phyloP scores from a whole-genome alignment of 2,888 invertebrate genomes.

The Lasioglossum figueresi region DNA sequence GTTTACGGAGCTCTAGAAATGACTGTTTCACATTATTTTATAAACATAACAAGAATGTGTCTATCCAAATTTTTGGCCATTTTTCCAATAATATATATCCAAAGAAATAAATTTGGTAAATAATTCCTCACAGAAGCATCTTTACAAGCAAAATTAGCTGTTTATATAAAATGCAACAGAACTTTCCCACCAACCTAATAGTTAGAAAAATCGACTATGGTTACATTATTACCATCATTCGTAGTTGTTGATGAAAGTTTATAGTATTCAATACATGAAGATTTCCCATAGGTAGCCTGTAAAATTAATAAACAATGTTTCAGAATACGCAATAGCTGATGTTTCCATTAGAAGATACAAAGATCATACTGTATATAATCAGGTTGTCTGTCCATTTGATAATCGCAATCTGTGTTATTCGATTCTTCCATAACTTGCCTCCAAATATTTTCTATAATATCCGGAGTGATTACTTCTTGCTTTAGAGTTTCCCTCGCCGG shows the following conservation, averaged over 20 bases:
- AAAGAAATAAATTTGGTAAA: too few species aligned
- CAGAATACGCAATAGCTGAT: background rate
- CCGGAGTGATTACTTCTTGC: slow-evolving; percentile 82
- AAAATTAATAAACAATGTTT: slow-evolving; percentile 3
- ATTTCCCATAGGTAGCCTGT: slow-evolving; percentile 80
- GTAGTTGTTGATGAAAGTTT: slow-evolving; percentile 78
- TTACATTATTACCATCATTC: slow-evolving; percentile 75
- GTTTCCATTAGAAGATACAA: background rate
- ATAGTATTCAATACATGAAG: slow-evolving; percentile 80
- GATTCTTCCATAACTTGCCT: slow-evolving; percentile 81
- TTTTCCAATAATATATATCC: too few species aligned
- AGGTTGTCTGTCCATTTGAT: slow-evolving; percentile 77
- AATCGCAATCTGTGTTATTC: slow-evolving; percentile 78
- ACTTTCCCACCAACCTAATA: too few species aligned
- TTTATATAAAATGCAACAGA: too few species aligned
- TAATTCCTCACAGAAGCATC: too few species aligned
- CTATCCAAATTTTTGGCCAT: too few species aligned
- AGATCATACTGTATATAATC: slow-evolving; percentile 79
- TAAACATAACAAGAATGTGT: too few species aligned
- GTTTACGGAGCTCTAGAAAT: too few species aligned
- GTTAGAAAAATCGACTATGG: background rate
- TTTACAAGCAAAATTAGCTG: too few species aligned
- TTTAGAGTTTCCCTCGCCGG: slow-evolving; percentile 80
- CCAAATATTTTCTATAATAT: slow-evolving; percentile 83
- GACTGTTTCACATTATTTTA: too few species aligned